Percentiles rank a stretch among this genome's conserved stretches.
These are phyloP conservation scores for Scarus forsteni DNA, from an alignment of 2,797 vertebrate genomes.

Conservation along the genomic window DNA sequence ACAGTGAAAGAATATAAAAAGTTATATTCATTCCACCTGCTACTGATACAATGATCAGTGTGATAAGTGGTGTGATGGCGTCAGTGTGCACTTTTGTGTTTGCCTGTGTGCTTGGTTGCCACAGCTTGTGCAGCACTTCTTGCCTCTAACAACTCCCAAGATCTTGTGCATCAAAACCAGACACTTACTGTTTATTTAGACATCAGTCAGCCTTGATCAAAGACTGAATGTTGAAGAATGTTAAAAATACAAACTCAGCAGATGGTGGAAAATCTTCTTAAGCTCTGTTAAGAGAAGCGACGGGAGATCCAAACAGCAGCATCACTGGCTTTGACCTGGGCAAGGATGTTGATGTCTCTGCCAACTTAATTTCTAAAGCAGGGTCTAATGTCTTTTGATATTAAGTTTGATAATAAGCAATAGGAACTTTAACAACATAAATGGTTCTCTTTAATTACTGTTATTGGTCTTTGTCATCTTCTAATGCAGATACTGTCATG, in stretches of 20 bases:
- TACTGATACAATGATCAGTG: conserved; percentile 35
- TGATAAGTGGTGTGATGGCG: conserved; percentile 21
- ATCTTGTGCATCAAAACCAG: background rate
- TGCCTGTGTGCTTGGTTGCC: background rate
- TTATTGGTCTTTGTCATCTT: too few species aligned
- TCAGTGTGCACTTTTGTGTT: conserved; percentile 2
- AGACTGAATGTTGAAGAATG: background rate
- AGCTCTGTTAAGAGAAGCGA: background rate
- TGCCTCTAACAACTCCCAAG: background rate
- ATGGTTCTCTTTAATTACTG: background rate
- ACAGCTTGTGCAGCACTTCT: background rate
- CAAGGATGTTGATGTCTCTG: conserved; percentile 9
- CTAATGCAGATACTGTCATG: too few species aligned
- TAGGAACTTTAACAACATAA: conserved; percentile 3
- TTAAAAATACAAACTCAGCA: conserved; percentile 2
- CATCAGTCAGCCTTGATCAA: background rate
- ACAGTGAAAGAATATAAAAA: conserved; percentile 31
- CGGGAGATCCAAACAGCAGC: background rate
- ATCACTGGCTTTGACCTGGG: conserved; percentile 14
- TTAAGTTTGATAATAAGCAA: background rate
- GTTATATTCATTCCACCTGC: conserved; percentile 40
- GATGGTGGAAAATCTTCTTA: background rate
- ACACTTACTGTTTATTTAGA: background rate
- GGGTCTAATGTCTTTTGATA: conserved; percentile 3
- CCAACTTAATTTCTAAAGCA: conserved; percentile 15